These are phyloP conservation scores for Corydoras maculifer DNA, from an alignment of 2,113 vertebrate species.

Conservation along the genomic window DNA sequence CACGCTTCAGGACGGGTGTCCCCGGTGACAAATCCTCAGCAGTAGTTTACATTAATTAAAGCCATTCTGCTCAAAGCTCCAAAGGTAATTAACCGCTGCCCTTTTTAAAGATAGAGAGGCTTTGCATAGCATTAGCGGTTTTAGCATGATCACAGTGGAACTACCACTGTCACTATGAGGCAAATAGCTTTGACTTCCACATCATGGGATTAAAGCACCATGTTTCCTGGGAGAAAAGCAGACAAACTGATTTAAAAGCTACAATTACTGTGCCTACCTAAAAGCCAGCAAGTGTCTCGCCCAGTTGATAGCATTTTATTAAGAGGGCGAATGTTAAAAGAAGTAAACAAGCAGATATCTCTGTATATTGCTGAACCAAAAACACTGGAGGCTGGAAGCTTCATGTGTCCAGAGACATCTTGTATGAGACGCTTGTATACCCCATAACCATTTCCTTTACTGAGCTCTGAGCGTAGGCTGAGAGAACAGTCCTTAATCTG, in stretches of 20 bases:
- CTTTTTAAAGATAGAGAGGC: conserved; percentile 26
- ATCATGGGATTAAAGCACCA: conserved; percentile 24
- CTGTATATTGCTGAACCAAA: not conserved
- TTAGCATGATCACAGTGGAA: conserved; percentile 12
- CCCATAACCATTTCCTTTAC: conserved; percentile 12
- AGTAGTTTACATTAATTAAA: conserved; percentile 51
- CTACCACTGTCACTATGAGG: conserved; percentile 20
- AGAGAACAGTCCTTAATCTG: conserved; percentile 30
- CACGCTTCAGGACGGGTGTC: conserved; percentile 10
- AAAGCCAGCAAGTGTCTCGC: conserved; percentile 35
- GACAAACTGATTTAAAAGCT: conserved; percentile 26
- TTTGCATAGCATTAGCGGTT: conserved; percentile 27
- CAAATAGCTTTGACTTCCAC: conserved; percentile 30
- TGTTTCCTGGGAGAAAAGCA: conserved; percentile 23
- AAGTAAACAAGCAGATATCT: not conserved
- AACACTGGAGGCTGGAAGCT: not conserved
- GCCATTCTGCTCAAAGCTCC: conserved; percentile 32
- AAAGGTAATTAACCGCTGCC: conserved; percentile 44
- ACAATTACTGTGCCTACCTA: conserved; percentile 27
- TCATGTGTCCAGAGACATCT: not conserved
- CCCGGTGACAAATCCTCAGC: conserved; percentile 40
- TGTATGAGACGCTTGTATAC: not conserved
- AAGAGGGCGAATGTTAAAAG: not conserved
- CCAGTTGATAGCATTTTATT: conserved; percentile 14
- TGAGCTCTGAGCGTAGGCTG: conserved; percentile 17